phyloP scores from a whole-genome alignment of 2,797 vertebrate genomes.

The Ammospiza maritima region DNA sequence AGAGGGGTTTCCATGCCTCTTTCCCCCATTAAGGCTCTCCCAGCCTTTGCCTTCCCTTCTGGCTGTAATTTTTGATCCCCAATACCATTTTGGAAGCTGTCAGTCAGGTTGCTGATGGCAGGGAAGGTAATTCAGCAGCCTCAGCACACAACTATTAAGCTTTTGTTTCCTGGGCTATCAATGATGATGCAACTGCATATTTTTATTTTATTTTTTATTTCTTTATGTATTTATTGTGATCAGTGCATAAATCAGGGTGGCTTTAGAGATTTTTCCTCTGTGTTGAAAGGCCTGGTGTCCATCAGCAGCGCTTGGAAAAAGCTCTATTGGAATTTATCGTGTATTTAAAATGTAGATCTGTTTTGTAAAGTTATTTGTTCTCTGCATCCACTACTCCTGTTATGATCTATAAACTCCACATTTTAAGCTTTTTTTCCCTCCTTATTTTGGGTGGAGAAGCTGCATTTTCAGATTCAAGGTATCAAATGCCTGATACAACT shows the following conservation, averaged over 20 bases:
- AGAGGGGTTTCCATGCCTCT: background rate
- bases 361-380: background rate
- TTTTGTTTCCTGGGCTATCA: background rate
- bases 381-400: background rate
- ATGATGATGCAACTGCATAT: background rate
- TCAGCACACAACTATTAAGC: background rate
- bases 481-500: background rate
- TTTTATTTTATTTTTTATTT: background rate
- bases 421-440: background rate
- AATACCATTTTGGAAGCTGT: background rate
- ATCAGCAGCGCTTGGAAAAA: background rate
- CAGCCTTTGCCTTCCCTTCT: background rate
- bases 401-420: background rate
- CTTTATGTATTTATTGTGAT: background rate
- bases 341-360: background rate
- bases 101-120: background rate
- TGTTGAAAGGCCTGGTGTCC: background rate
- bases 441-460: background rate
- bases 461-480: background rate
- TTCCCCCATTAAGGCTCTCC: background rate
- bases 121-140: background rate
- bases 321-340: background rate
- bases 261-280: background rate
- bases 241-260: background rate
- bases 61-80: background rate